Percentiles rank a stretch among this genome's conserved stretches.
These are phyloP conservation scores for Indri indri DNA, from an alignment of 2,113 vertebrate species.

Conservation along the genomic window DNA sequence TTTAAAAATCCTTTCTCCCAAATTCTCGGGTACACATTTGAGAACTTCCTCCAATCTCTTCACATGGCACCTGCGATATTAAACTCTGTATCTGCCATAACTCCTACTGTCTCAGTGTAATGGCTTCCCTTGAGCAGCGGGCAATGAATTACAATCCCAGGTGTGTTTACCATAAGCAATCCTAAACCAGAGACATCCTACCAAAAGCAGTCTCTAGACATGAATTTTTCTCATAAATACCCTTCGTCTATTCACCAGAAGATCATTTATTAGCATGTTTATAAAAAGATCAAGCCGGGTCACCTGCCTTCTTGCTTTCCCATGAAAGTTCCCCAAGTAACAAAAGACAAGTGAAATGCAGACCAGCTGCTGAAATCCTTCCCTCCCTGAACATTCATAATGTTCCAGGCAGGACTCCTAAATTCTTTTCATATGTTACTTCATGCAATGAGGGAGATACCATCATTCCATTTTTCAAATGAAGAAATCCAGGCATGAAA, in stretches of 20 bases:
- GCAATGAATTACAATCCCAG: not conserved
- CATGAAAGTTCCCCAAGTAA: not conserved
- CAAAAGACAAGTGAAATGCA: not conserved
- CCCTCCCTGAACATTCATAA: not conserved
- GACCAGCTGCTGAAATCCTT: not conserved
- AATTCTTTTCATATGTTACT: not conserved
- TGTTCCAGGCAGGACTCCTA: not conserved
- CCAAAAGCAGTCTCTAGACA: constrained; percentile 2
- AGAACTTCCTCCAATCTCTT: too few species aligned
- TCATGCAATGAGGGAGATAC: not conserved
- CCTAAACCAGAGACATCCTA: not conserved
- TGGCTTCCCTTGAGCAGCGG: too few species aligned
- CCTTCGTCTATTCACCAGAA: not conserved
- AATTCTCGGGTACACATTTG: too few species aligned
- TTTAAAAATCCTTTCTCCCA: too few species aligned
- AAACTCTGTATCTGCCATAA: too few species aligned
- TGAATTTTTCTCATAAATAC: not conserved
- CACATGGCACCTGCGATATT: too few species aligned
- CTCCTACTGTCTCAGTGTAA: too few species aligned
- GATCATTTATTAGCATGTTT: constrained; percentile 8
- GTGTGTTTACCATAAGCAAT: constrained; percentile 32
- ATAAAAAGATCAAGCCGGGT: not conserved
- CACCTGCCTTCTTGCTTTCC: not conserved
- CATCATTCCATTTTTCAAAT: constrained; percentile 32
- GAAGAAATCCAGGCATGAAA: constrained; percentile 15